phyloP scores from a whole-genome alignment of 53 echinoderm and acorn worm genomes.

The Pentamera pediparva region DNA sequence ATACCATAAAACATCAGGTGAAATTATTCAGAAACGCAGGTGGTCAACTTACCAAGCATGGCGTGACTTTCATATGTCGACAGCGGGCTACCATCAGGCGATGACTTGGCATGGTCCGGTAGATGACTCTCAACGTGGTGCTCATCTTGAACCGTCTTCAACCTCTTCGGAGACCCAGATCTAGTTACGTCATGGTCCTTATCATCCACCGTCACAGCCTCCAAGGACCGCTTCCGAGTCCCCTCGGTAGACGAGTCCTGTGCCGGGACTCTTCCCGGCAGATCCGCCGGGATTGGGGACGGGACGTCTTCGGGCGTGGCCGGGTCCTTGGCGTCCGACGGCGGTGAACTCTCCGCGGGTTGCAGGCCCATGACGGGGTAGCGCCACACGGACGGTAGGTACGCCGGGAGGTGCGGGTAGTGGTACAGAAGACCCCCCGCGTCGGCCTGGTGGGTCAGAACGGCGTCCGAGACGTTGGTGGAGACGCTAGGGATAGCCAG shows the following conservation, averaged over 20 bases:
- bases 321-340: background rate
- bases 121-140: background rate
- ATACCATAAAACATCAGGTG: background rate
- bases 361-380: background rate
- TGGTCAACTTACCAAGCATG: slow-evolving; percentile 13
- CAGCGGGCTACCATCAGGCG: slow-evolving; percentile 4
- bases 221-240: background rate
- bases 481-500: slow-evolving; percentile 28
- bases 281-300: background rate
- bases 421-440: background rate
- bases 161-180: background rate
- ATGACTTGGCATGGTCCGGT: background rate
- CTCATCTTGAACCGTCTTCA: slow-evolving; percentile 1
- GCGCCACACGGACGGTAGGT: slow-evolving; percentile 13
- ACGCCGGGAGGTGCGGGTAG: slow-evolving; percentile 10
- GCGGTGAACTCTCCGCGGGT: background rate
- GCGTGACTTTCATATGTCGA: slow-evolving; percentile 13
- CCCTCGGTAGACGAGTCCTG: background rate
- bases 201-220: background rate
- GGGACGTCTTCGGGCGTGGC: background rate
- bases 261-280: too few species aligned
- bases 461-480: slow-evolving; percentile 5
- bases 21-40: background rate
- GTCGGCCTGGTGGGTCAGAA: background rate
- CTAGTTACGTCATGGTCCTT: background rate